Conservation (phyloP, 2,888 invertebrate species). For the Conus canariensis region DNA sequence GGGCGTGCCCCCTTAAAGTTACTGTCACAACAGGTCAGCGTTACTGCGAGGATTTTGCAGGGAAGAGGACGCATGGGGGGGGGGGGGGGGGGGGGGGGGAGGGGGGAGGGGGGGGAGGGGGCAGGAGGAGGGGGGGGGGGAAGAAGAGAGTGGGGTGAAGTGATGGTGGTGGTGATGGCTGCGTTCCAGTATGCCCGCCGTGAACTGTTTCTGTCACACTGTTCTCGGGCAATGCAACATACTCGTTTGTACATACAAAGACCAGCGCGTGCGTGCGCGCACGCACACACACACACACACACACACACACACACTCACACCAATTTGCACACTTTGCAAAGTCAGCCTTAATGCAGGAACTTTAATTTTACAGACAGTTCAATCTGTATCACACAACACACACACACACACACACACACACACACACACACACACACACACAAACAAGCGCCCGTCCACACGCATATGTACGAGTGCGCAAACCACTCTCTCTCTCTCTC, state of each 20-base stretch:
- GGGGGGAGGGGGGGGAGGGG: too few species aligned
- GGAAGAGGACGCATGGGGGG: too few species aligned
- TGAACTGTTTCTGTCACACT: background rate
- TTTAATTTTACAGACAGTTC: too few species aligned
- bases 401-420: background rate
- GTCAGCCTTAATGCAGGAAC: too few species aligned
- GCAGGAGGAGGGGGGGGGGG: too few species aligned
- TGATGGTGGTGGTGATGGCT: too few species aligned
- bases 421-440: conserved; percentile 18
- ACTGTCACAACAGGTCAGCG: too few species aligned
- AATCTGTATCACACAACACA: background rate
- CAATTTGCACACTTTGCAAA: background rate
- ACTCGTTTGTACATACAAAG: background rate
- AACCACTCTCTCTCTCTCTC: background rate
- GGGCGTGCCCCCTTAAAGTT: too few species aligned
- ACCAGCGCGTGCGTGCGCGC: background rate
- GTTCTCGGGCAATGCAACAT: background rate
- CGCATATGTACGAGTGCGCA: background rate
- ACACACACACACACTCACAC: background rate
- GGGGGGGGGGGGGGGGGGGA: too few species aligned
- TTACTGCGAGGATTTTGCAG: too few species aligned
- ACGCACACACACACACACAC: background rate
- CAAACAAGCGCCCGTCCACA: background rate
- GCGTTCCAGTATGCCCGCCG: too few species aligned
- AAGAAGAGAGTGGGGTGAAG: too few species aligned